Conservation (phyloP, 2,888 invertebrate species). For the Oeneis ivallda region DNA sequence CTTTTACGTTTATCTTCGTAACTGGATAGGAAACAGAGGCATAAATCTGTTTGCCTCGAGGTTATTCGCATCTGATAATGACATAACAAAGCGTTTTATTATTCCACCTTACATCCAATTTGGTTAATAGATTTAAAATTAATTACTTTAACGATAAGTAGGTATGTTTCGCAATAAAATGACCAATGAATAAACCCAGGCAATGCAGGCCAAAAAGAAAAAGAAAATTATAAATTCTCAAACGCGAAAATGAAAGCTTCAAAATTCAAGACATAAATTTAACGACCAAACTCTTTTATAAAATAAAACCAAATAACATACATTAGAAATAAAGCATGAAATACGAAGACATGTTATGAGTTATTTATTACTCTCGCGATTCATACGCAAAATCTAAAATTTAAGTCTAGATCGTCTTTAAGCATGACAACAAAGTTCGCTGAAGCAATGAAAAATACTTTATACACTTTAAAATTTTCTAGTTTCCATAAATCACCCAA, state of each 20-base stretch:
- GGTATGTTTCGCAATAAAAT: background rate
- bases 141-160: background rate
- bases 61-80: conserved; percentile 10
- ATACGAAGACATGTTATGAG: conserved; percentile 37
- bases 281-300: conserved; percentile 4
- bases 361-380: conserved; percentile 38
- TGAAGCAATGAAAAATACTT: conserved; percentile 64
- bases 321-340: conserved; percentile 32
- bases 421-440: conserved; percentile 60
- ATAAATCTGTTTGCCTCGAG: conserved; percentile 15
- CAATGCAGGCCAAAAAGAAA: background rate
- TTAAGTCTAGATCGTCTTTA: conserved; percentile 55
- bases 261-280: conserved; percentile 1
- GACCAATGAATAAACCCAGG: background rate
- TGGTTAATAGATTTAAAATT: background rate
- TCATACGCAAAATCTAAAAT: conserved; percentile 46
- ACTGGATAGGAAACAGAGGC: conserved; percentile 11
- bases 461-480: conserved; percentile 65
- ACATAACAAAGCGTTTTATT: background rate
- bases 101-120: background rate
- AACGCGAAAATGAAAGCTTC: background rate
- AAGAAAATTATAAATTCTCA: background rate
- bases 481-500: conserved; percentile 75
- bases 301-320: conserved; percentile 33
- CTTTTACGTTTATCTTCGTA: conserved; percentile 48